These are phyloP conservation scores for Iphiclides podalirius DNA, from an alignment of 2,888 invertebrate genomes.

Conservation along the genomic window DNA sequence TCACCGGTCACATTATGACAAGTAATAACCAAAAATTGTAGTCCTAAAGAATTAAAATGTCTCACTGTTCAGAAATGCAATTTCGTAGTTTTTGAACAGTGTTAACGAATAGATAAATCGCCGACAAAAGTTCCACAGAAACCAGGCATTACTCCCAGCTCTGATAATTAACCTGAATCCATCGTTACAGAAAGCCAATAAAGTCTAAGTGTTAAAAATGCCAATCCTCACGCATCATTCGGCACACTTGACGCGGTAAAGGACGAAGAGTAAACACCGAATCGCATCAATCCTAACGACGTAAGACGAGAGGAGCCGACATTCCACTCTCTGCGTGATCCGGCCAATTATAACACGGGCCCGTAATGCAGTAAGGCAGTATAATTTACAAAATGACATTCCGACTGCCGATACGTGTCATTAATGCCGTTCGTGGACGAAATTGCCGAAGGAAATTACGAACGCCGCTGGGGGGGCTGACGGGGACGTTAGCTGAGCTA, in stretches of 20 bases:
- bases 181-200: no score
- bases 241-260: neutral
- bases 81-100: no score
- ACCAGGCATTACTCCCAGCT: no score
- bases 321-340: slow-evolving; percentile 38
- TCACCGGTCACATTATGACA: no score
- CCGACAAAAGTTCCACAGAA: no score
- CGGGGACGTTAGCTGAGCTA: slow-evolving; percentile 20
- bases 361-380: slow-evolving; percentile 32
- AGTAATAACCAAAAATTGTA: no score
- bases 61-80: no score
- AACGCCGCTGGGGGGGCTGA: slow-evolving; percentile 29
- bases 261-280: neutral
- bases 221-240: no score
- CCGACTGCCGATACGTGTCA: slow-evolving; percentile 38
- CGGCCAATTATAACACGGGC: slow-evolving; percentile 34
- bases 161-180: no score
- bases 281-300: slow-evolving; percentile 22
- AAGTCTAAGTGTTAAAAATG: no score
- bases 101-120: no score
- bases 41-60: no score
- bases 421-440: slow-evolving; percentile 38
- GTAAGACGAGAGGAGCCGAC: slow-evolving; percentile 28
- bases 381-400: slow-evolving; percentile 44
- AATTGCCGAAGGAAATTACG: slow-evolving; percentile 37